phyloP scores from a whole-genome alignment of 2,113 vertebrate genomes.

The Spilogale gracilis region DNA sequence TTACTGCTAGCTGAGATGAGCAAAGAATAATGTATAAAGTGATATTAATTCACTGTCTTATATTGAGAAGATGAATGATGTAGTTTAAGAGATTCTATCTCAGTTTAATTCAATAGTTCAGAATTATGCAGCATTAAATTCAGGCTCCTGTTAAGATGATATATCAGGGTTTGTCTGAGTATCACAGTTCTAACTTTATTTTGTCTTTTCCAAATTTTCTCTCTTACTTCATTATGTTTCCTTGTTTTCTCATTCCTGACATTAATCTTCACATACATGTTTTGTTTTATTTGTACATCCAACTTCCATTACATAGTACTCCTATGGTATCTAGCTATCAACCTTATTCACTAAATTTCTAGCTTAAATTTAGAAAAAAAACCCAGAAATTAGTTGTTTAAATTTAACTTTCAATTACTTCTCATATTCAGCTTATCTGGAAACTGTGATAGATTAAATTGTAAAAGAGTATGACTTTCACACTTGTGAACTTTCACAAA shows the following conservation, averaged over 20 bases:
- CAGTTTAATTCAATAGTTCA: conserved; percentile 19
- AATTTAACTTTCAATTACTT: not conserved
- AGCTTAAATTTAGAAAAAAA: not conserved
- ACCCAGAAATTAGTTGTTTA: not conserved
- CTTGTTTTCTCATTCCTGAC: not conserved
- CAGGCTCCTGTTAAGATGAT: not conserved
- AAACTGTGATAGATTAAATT: not conserved
- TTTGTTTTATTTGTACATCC: not conserved
- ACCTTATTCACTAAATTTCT: not conserved
- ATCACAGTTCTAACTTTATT: not conserved
- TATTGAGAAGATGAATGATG: not conserved
- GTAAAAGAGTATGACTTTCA: not conserved
- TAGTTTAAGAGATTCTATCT: not conserved
- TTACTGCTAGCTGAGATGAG: not conserved
- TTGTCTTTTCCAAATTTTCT: not conserved
- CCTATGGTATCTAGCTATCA: not conserved
- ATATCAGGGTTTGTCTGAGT: not conserved
- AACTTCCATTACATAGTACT: not conserved
- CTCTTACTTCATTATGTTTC: not conserved
- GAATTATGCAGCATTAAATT: not conserved
- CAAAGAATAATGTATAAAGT: not conserved
- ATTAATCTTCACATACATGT: not conserved
- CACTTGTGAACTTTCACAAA: not conserved
- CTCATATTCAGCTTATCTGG: not conserved
- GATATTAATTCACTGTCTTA: not conserved